Evolutionary conservation across 2,113 vertebrate genomes (phyloP), one percentile per base, ranked within the genome.

Genomic region (Python bivittatus): DNA sequence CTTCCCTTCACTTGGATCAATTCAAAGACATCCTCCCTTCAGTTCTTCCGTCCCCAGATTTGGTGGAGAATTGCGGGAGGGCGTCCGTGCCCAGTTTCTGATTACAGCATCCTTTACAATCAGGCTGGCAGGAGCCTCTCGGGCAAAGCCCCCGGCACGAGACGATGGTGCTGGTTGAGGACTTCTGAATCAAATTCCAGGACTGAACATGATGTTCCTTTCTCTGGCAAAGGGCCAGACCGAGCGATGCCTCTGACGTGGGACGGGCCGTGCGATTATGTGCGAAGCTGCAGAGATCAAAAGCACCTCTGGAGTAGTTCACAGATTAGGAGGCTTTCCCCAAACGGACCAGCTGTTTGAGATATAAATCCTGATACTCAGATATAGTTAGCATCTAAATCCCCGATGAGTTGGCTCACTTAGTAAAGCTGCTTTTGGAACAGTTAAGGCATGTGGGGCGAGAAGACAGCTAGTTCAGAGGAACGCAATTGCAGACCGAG

Each of bases 321-420:
- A 97, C 96, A 90, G 96, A 96, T 97, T 95, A 95, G 95, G 94
- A 94, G 91, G 72, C 92, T 97, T 48, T 6, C 96, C 95, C 94
- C 93, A 89, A 96, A 89, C 87, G 95, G 96, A 95, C 91, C 96
- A 96, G 97, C 96, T 97, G 93, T 92, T 96, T 96, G 95, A 93
- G 92, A 95, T 96, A 96, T 97, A 97, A 98, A 98, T 97, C 96
- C 96, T 97, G 94, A 89, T 91, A 92, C 94, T 91, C 90, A 93
- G 94, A 95, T 97, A 92, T 90, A 91, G 94, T 96, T 94, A 93
- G 88, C 96, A 97, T 97, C 95, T 95, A 96, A 96, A 97, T 95
- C 94, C 95, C 96, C 95, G 84, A 94, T 94, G 92, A n/a, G n/a
- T n/a, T n/a, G 96, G 96, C 97, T 97, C 92, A 89, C 93, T 92